Evolutionary conservation across 2,888 invertebrate genomes (phyloP), one percentile per base, ranked within the genome.

Genomic region (Drosophila paranaensis): DNA sequence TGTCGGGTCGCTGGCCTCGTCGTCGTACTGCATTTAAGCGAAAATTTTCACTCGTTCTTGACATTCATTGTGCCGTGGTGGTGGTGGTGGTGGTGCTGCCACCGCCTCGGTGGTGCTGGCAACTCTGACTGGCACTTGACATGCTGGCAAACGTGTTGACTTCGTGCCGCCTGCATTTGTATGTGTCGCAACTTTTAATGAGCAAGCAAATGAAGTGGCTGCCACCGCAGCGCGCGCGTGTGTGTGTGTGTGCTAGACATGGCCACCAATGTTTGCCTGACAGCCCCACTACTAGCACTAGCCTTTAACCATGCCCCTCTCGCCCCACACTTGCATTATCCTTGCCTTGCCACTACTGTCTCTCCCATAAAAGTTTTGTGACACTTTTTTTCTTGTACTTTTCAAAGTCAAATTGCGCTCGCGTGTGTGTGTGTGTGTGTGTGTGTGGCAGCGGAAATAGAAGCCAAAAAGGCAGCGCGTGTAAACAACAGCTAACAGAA

Each of bases 101-200:
- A 27, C 27, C 27, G 27, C 27, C 27, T 27, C 27, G 53, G 56
- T 27, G 50, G 40, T 11, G 51, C 40, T 9, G 35, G 61, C 71
- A 63, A 45, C 45, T 73, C 71, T 88, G 83, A 73, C 87, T 88
- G 87, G 70, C 89, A 84, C 89, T 84, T 84, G 89, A 83, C 84
- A 84, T 86, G 84, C 84, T 63, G 78, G 79, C 79, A 82, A 88
- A 82, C 88, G 88, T 83, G 82, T 88, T 85, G 88, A 85, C 88
- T 88, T 71, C 76, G 62, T 50, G 62, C 65, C 68, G 71, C 71
- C 62, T 74, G 78, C 83, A 88, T 88, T 86, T 88, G 81, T 88
- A 80, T 88, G 77, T 80, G 87, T 88, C 81, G 83, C 89, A 89
- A 84, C 81, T 89, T 84, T 84, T 84, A 89, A 84, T 84, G 84